Evolutionary conservation across 2,113 vertebrate genomes (phyloP).

Genomic region (Spea multiplicata): DNA sequence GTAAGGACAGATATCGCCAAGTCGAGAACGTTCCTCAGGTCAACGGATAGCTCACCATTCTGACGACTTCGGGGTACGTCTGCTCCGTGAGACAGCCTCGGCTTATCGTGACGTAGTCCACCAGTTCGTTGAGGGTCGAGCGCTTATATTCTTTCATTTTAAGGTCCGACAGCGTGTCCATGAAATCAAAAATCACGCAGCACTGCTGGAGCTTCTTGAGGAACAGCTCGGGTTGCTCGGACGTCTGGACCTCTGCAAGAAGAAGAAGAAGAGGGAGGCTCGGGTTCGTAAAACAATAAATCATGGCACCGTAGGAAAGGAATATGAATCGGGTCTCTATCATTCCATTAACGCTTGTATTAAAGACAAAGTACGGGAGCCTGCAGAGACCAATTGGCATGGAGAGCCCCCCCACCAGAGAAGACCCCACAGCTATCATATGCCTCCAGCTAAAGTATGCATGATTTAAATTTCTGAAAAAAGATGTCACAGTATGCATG

Average conservation of each 20-base stretch:
- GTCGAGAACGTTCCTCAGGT: neutral
- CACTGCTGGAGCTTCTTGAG: conserved; percentile 99
- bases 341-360: too few relatives aligned
- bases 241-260: conserved; percentile 87
- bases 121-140: conserved; percentile 98
- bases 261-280: conserved; percentile 68
- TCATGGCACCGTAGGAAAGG: too few relatives aligned
- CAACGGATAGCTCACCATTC: conserved; percentile 83
- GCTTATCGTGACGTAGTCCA: conserved; percentile 99
- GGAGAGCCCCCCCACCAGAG: too few relatives aligned
- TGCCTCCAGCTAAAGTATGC: too few relatives aligned
- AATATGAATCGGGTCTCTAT: too few relatives aligned
- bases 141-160: conserved; percentile 99
- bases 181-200: conserved; percentile 99
- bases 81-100: conserved; percentile 98
- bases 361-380: too few relatives aligned
- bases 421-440: too few relatives aligned
- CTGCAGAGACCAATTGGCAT: too few relatives aligned
- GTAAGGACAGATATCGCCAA: neutral
- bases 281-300: conserved; percentile 38
- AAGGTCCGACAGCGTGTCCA: conserved; percentile 99
- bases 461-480: too few relatives aligned
- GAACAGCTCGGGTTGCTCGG: conserved; percentile 99
- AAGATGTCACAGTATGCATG: too few relatives aligned
- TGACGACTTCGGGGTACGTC: conserved; percentile 98